Base-by-base conservation (phyloP, 2,888 invertebrate species). In the Therioaphis trifolii region DNA sequence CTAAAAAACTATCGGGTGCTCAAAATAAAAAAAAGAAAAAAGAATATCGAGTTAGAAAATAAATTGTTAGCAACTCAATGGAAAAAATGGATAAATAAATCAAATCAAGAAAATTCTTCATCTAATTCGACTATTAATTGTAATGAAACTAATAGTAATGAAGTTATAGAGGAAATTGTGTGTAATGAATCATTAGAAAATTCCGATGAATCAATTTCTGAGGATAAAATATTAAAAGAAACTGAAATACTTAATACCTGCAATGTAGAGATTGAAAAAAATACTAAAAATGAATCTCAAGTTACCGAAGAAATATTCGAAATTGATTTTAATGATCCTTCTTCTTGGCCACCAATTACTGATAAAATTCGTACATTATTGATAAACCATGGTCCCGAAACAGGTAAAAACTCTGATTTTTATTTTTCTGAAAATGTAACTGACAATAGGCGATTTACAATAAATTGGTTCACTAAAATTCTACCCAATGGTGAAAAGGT, bases 191-290 rank as follows among this genome's bases (percentile, higher is more conserved):
- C 12, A 4, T 14, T 21, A 68, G 68, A 68, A 68, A 68, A 43
- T 68, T 24, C 68, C 43, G 68, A 68, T 12, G 14, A 68, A 68
- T 68, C 14, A 12, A 43, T 43, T 21, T 14, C 68, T 68, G 43
- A 68, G 7, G 2, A 15, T 69, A 15, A 69, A 55, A 55, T 55
- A 21, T 55, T 55, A 55, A 55, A 55, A 69, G 1, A 69, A 40
- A 68, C n/a, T 68, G 66, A 68, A 68, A n/a, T n/a, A n/a, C 40
- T 40, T 68, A 21, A 68, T 40, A 69, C n/a, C n/a, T n/a, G n/a
- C n/a, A n/a, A n/a, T n/a, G n/a, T n/a, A n/a, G n/a, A n/a, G n/a
- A n/a, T n/a, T n/a, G n/a, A n/a, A n/a, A n/a, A n/a, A n/a, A n/a
- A n/a, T n/a, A n/a, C n/a, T n/a, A n/a, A n/a, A n/a, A n/a, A n/a